Base-by-base conservation (phyloP, 2,888 invertebrate genomes). In the Volucella bombylans region DNA sequence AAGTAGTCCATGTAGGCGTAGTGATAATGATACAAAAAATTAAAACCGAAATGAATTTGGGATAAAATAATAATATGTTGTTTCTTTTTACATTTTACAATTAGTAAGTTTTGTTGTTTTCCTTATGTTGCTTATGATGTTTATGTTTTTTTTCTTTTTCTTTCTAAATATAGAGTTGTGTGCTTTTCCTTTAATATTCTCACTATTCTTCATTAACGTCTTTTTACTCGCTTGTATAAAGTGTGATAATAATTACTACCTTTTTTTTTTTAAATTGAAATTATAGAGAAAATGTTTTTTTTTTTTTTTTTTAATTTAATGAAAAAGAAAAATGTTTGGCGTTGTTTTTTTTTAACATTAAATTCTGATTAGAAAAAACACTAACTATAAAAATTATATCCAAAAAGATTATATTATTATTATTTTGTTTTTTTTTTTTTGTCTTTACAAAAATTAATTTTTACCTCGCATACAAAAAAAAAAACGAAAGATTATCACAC, bases 401-500 rank as follows among this genome's bases (percentile, higher is more conserved):
- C 81, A 76, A 85, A 81, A 77, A 83, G 64, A 80, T 74, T 73
- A 64, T 49, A 72, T 85, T 83, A 74, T 88, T 23, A 23, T 23
- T 23, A 23, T 23, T 87, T 86, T 73, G 86, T 82, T 87, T 55
- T 65, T 87, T 87, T 88, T 86, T 88, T 90, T 88, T 87, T 88
- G 87, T 31, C 31, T 31, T 31, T 6, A 31, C 31, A 87, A 87
- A 88, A 88, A 74, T 89, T 88, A 89, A 89, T 89, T 31, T 31
- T 31, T 31, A 31, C 31, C 31, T 90, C 89, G 69, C 77, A 31
- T 77, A 69, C 1, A 79, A 83, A 85, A 87, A 85, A 18, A 79
- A 83, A 85, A 87, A 85, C 76, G 74, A 89, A 88, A 90, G 88
- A 89, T 90, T 90, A 91, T 90, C 91, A 91, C 91, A 92, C 91